Base-by-base conservation (phyloP, 2,797 vertebrate genomes). In the Hyperoplus immaculatus region DNA sequence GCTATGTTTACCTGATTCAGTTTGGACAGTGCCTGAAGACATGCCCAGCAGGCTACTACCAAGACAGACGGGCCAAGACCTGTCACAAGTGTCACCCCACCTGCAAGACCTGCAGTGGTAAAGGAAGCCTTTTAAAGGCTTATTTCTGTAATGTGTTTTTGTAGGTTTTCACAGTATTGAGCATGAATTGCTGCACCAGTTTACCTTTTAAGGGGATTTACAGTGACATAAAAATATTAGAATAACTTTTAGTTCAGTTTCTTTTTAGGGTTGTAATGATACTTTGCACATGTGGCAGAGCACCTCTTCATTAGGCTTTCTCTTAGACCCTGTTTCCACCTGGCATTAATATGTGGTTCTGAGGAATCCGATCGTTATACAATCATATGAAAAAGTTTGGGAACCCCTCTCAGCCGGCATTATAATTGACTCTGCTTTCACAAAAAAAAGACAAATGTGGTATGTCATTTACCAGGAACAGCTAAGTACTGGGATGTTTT, bases 61-160 rank as follows among this genome's bases (percentile, higher is more conserved):
- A 85, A 47, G 90, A 92, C 47, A 72, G 61, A 5, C 62, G 58
- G 4, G 72, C 84, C 3, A 91, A 83, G 0, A 79, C 84, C 68
- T 98, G 97, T 82, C 90, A 93, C 80, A 95, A 91, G 75, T 97
- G 97, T 80, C 95, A 97, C 29, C 93, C 96, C 3, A 96, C 94
- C 39, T 98, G 97, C 79, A 92, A 75, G 14, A 94, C 94, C 5
- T 94, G 93, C 83, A 84, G 7, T 0, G 85, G 93, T 94, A 87
- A 78, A 51, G 2, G 6, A 59, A 71, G 0, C 54, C 42, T 38
- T 7, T 29, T 11, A 7, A 61, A 36, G 42, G 15, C 29, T 69
- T 21, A 16, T 58, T 39, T 75, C 43, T 67, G 14, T 7, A 11
- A 38, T 43, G n/a, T 63, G 43, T 21, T 42, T 67, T 21, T 56